Evolutionary conservation across 2,888 invertebrate species (phyloP).

Genomic region (Dasypolia templi): DNA sequence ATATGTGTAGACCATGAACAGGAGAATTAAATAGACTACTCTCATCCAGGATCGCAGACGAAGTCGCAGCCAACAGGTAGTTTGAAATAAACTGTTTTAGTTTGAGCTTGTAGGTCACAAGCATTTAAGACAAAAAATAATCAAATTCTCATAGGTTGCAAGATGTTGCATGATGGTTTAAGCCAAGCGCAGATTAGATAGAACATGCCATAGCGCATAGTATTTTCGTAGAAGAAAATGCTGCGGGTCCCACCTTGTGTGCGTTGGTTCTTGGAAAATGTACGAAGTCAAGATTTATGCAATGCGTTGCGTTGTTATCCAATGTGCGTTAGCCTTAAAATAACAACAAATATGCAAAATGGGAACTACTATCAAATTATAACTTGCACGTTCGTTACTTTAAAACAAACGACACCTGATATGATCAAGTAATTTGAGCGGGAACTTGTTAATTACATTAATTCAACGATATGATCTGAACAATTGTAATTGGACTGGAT

Average conservation of each 20-base stretch:
- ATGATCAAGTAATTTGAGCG: slow-evolving; percentile 75
- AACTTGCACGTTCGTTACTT: slow-evolving; percentile 71
- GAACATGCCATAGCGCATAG: neutral
- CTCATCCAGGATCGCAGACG: too few species aligned
- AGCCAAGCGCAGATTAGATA: neutral
- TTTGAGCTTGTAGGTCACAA: too few species aligned
- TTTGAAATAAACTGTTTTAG: too few species aligned
- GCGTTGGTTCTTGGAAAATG: neutral
- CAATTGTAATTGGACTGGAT: slow-evolving; percentile 76
- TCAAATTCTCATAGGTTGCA: neutral
- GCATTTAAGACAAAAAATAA: slow-evolving; percentile 6
- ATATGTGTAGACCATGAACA: too few species aligned
- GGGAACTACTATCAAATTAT: neutral
- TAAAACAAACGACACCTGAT: slow-evolving; percentile 75
- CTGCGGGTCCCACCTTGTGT: neutral
- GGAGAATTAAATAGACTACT: too few species aligned
- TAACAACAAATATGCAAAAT: slow-evolving; percentile 2
- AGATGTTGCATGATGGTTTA: neutral
- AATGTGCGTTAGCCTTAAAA: neutral
- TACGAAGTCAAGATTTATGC: neutral
- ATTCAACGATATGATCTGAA: slow-evolving; percentile 80
- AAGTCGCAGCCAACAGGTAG: too few species aligned
- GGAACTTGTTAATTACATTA: slow-evolving; percentile 80
- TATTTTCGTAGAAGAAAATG: neutral
- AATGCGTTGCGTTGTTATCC: neutral